Evolutionary conservation across 2,888 invertebrate species (phyloP).

Genomic region (Stratiomys singularior): DNA sequence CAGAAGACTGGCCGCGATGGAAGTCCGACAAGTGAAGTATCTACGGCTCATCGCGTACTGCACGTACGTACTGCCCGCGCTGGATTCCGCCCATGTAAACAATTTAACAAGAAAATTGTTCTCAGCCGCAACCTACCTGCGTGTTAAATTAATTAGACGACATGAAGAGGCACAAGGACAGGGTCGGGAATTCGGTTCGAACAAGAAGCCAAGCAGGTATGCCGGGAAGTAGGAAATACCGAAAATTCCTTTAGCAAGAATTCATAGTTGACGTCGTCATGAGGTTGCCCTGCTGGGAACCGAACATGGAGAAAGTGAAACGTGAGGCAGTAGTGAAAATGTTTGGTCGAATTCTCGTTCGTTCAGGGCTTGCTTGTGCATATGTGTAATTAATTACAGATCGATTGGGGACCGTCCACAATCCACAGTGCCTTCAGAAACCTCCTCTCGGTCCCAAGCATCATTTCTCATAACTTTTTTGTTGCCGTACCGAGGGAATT

Average conservation of each 20-base stretch:
- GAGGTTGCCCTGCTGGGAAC: background rate
- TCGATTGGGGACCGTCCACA: no score
- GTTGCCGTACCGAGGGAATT: no score
- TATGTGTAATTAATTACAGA: no score
- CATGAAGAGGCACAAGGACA: constrained; percentile 49
- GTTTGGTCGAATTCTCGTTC: no score
- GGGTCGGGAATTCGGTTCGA: background rate
- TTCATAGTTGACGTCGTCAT: background rate
- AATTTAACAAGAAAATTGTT: constrained; percentile 52
- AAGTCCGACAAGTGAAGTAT: no score
- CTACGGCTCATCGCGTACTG: constrained; percentile 3
- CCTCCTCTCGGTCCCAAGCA: no score
- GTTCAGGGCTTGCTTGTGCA: no score
- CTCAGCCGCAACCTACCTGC: constrained; percentile 50
- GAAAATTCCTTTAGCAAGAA: constrained; percentile 5
- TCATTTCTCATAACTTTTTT: no score
- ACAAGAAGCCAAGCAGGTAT: background rate
- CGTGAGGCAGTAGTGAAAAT: no score
- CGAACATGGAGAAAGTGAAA: no score
- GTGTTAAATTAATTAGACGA: constrained; percentile 52
- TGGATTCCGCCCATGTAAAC: constrained; percentile 51
- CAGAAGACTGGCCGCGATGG: background rate
- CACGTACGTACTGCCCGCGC: constrained; percentile 28
- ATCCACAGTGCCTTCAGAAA: no score
- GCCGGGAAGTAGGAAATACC: background rate